A percentile compares a stretch with the other conserved stretches of the same genome.
Evolutionary conservation across 2,113 vertebrate genomes (phyloP).

Genomic region (Gopherus flavomarginatus): DNA sequence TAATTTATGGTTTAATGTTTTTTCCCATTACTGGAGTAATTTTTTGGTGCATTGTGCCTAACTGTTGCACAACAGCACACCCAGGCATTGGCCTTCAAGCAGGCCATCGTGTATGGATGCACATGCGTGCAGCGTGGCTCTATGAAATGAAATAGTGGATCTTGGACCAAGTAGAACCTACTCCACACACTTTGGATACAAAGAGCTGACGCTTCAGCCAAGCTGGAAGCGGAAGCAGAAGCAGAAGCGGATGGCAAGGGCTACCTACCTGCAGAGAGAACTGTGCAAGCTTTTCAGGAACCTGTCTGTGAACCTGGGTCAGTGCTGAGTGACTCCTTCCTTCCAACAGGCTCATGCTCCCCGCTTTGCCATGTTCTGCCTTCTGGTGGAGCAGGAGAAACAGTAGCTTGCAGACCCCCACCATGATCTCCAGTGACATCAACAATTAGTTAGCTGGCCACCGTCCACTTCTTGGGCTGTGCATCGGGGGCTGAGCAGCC

Average conservation of each 20-base stretch:
- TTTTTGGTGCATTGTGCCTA: background rate
- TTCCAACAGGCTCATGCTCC: background rate
- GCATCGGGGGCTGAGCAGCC: background rate
- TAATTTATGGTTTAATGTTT: background rate
- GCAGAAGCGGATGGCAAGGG: background rate
- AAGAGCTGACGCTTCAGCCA: background rate
- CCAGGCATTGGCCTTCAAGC: background rate
- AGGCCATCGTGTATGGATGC: background rate
- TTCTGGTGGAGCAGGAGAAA: background rate
- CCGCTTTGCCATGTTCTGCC: background rate
- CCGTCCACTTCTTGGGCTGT: background rate
- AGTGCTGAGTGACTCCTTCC: background rate
- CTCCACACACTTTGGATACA: background rate
- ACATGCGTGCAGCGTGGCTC: background rate
- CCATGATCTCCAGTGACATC: background rate
- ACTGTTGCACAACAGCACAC: background rate
- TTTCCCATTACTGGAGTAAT: background rate
- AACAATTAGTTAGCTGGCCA: background rate
- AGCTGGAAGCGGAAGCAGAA: background rate
- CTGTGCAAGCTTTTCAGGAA: background rate
- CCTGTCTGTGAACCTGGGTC: background rate
- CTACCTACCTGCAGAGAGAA: background rate
- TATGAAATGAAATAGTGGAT: background rate
- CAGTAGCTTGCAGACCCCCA: background rate
- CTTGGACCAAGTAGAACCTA: background rate